These are phyloP conservation scores for Baccha elongata DNA, from an alignment of 2,888 invertebrate species.

Conservation along the genomic window DNA sequence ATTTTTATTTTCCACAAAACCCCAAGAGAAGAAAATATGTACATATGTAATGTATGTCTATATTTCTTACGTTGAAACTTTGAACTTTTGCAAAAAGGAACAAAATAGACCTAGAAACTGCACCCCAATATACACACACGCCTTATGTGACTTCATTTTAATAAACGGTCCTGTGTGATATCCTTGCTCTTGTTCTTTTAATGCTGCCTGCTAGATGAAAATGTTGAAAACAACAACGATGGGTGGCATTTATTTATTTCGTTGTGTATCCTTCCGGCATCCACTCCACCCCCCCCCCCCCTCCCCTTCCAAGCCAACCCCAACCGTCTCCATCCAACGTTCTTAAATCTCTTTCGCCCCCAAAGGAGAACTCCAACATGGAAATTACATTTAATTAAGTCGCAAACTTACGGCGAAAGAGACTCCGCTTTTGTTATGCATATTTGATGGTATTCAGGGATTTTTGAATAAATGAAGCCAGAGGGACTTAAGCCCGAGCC, in stretches of 20 bases:
- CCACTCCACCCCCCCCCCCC: constrained; percentile 8
- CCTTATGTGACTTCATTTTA: constrained; percentile 7
- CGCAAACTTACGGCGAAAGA: constrained; percentile 64
- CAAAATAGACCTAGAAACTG: not conserved
- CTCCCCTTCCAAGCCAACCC: not conserved
- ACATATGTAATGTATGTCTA: too few species aligned
- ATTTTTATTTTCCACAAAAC: too few species aligned
- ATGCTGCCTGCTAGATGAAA: not conserved
- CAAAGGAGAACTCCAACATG: constrained; percentile 45
- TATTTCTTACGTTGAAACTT: too few species aligned
- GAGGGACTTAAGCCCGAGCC: constrained; percentile 17
- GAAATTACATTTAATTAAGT: constrained; percentile 74
- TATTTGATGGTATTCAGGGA: constrained; percentile 71
- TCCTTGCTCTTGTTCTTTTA: constrained; percentile 11
- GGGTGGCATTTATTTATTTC: constrained; percentile 66
- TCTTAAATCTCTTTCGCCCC: constrained; percentile 21
- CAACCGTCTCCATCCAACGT: constrained; percentile 4
- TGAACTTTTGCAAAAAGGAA: not conserved
- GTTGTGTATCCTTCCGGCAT: constrained; percentile 32
- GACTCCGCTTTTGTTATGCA: constrained; percentile 70
- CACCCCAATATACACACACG: not conserved
- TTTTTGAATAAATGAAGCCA: constrained; percentile 63
- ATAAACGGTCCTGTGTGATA: constrained; percentile 22
- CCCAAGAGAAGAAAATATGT: too few species aligned
- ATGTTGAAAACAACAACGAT: constrained; percentile 4